phyloP scores from a whole-genome alignment of 2,888 invertebrate genomes.

The Conistra vaccinii region DNA sequence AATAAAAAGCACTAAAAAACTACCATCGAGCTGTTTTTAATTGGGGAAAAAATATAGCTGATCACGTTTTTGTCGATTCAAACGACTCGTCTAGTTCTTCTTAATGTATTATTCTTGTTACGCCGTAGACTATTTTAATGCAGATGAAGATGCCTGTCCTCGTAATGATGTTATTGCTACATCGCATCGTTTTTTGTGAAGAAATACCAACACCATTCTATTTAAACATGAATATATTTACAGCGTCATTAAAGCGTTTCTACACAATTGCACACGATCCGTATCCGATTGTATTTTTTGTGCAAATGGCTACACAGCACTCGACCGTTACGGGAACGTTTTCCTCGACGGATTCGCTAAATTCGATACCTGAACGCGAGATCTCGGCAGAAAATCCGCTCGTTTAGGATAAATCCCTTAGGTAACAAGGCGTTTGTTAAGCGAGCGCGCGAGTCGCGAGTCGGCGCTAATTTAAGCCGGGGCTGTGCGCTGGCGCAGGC shows the following conservation, averaged over 20 bases:
- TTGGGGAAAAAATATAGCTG: slow-evolving; percentile 83
- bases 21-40: slow-evolving; percentile 80
- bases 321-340: slow-evolving; percentile 52
- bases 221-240: slow-evolving; percentile 56
- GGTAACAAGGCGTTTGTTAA: slow-evolving; percentile 84
- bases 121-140: slow-evolving; percentile 67
- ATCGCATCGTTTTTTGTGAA: slow-evolving; percentile 50
- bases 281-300: slow-evolving; percentile 56
- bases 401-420: slow-evolving; percentile 78
- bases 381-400: slow-evolving; percentile 69
- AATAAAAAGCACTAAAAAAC: slow-evolving; percentile 83
- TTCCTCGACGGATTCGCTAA: slow-evolving; percentile 50
- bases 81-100: slow-evolving; percentile 71
- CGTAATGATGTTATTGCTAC: slow-evolving; percentile 63
- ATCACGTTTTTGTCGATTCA: slow-evolving; percentile 76
- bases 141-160: slow-evolving; percentile 71
- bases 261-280: slow-evolving; percentile 57
- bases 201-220: slow-evolving; percentile 40
- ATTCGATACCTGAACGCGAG: slow-evolving; percentile 57
- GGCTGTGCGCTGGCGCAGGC: slow-evolving; percentile 67
- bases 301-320: slow-evolving; percentile 51
- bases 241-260: slow-evolving; percentile 53
- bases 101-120: slow-evolving; percentile 64
- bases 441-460: slow-evolving; percentile 66
- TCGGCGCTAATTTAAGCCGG: slow-evolving; percentile 79